phyloP scores from a whole-genome alignment of 2,888 invertebrate genomes.

The Hirtodrosophila cameraria region DNA sequence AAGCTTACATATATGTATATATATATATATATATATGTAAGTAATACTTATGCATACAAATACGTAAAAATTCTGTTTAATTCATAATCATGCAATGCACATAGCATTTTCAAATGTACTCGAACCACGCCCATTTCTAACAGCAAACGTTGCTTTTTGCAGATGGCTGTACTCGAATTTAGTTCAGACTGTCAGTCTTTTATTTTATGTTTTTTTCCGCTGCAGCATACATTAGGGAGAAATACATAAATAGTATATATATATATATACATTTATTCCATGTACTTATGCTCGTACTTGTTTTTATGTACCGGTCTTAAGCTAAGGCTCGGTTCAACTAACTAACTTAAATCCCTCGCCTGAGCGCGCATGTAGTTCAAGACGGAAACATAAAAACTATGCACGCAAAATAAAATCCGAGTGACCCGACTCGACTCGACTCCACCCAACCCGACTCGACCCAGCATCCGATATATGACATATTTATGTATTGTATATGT shows the following conservation, averaged over 20 bases:
- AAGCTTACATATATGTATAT: not conserved
- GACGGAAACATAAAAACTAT: slow-evolving; percentile 50
- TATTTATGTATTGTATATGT: too few relatives aligned
- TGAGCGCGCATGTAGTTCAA: slow-evolving; percentile 59
- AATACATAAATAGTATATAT: not conserved
- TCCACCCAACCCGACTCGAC: too few relatives aligned
- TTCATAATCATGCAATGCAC: not conserved
- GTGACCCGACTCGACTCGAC: too few relatives aligned
- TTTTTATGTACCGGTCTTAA: slow-evolving; percentile 8
- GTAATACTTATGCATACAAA: too few relatives aligned
- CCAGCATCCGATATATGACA: too few relatives aligned
- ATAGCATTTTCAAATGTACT: not conserved
- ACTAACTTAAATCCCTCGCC: slow-evolving; percentile 25
- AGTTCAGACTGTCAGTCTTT: not conserved
- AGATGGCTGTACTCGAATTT: slow-evolving; percentile 10
- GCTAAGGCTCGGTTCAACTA: slow-evolving; percentile 4
- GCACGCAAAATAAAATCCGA: slow-evolving; percentile 19
- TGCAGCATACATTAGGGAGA: not conserved
- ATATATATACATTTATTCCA: not conserved
- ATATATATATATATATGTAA: not conserved
- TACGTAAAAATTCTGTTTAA: too few relatives aligned
- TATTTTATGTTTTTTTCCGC: too few relatives aligned
- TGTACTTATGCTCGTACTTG: too few relatives aligned
- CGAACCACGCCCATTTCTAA: slow-evolving; percentile 7
- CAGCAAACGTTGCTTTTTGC: slow-evolving; percentile 1